Base-by-base conservation (phyloP, 2,113 vertebrate species). In the Tautogolabrus adspersus region DNA sequence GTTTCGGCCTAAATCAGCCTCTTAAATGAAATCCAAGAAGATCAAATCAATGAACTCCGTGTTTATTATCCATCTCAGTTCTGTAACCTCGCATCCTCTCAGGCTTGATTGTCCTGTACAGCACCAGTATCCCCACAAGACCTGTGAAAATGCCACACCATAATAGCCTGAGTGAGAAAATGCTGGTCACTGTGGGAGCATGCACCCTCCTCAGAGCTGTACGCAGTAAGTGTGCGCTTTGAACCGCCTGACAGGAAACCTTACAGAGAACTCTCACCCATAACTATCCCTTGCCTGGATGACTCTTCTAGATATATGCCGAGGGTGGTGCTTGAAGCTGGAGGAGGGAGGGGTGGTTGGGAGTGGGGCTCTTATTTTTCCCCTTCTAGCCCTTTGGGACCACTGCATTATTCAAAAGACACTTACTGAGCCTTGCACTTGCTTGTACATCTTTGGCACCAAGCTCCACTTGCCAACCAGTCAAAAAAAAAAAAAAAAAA, bases 321-420 rank as follows among this genome's bases (percentile, higher is more conserved):
- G 6, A 19, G 34, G 67, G 63, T 68, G 30, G 44, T 56, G 44
- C 38, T 42, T 44, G 18, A 9, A 15, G 22, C n/a, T 11, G 47
- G 26, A 1, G 26, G 19, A 12, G 1, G 13, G 12, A n/a, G 34
- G 85, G 37, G 15, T 19, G 63, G 23, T 34, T 2, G 26, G 87
- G 40, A 15, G 30, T 6, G 37, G 62, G 21, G 37, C 2, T 72
- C 72, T 62, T 57, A 15, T 77, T 79, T 57, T 7, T 16, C 0
- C 15, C 66, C 56, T 71, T 66, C 68, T 54, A 63, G 57, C 44
- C 83, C 79, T 84, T 78, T 77, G 68, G 86, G 87, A 88, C 72
- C 70, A 34, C 80, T 94, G 83, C 90, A 94, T 94, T 91, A 94
- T 94, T 93, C 88, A 95, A 70, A 73, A 87, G 89, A 93, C 90